Evolutionary conservation across 2,888 invertebrate species (phyloP).

Genomic region (Tribolium freemani): DNA sequence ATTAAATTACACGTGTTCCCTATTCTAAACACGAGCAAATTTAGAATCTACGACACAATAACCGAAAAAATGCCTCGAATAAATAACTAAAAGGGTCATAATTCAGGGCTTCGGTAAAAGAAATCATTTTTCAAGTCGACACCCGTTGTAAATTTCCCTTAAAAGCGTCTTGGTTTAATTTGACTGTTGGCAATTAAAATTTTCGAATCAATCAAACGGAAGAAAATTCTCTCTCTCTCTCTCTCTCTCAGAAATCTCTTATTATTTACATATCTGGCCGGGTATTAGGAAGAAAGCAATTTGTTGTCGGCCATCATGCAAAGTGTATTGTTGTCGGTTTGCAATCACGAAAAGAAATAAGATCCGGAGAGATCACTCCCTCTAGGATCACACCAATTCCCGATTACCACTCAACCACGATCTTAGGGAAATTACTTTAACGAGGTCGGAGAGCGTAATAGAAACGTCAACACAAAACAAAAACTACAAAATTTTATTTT

Average conservation of each 20-base stretch:
- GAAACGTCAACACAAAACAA: not conserved
- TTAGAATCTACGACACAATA: not conserved
- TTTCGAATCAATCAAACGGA: slow-evolving; percentile 9
- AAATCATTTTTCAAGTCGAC: slow-evolving; percentile 5
- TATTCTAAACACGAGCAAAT: slow-evolving; percentile 2
- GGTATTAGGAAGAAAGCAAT: slow-evolving; percentile 30
- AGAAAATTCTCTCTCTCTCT: not conserved
- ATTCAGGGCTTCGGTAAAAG: not conserved
- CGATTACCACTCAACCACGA: slow-evolving; percentile 35
- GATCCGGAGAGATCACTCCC: slow-evolving; percentile 40
- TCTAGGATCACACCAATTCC: slow-evolving; percentile 41
- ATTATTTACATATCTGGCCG: slow-evolving; percentile 31
- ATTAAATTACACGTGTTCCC: slow-evolving; percentile 22
- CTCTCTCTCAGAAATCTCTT: not conserved
- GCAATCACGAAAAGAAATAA: slow-evolving; percentile 41
- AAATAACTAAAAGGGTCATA: not conserved
- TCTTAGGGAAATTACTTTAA: slow-evolving; percentile 30
- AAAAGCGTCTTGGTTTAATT: not conserved
- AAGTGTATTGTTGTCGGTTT: slow-evolving; percentile 37
- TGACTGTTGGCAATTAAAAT: not conserved
- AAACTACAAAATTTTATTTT: not conserved
- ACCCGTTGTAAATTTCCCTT: not conserved
- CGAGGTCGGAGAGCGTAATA: not conserved
- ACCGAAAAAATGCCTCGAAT: not conserved
- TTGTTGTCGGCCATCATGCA: not conserved